These are phyloP conservation scores for Babylonia areolata DNA, from an alignment of 1,140 invertebrate genomes.

Conservation along the genomic window DNA sequence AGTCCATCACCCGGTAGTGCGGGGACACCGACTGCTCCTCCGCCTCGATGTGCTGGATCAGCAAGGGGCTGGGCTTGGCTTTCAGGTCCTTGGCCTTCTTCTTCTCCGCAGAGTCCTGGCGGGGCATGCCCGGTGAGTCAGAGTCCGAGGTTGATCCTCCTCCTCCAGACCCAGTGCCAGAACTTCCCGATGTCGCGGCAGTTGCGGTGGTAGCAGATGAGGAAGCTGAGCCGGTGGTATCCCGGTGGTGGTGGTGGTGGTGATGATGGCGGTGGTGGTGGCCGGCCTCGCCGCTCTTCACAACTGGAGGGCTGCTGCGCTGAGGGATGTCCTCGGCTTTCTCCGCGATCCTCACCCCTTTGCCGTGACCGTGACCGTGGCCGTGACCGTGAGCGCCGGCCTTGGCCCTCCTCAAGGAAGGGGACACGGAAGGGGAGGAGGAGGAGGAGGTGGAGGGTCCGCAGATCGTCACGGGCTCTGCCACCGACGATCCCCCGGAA, in stretches of 20 bases:
- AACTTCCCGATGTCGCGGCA: neutral
- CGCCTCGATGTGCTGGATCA: slow-evolving; percentile 67
- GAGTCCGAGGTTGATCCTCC: slow-evolving; percentile 15
- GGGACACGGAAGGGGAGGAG: slow-evolving; percentile 1
- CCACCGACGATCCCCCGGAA: neutral
- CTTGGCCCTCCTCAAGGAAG: slow-evolving; percentile 18
- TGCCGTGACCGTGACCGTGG: neutral
- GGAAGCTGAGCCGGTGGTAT: neutral
- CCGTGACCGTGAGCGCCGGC: neutral
- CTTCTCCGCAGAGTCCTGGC: slow-evolving; percentile 65
- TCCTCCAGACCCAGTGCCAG: too few species aligned
- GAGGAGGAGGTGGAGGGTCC: neutral
- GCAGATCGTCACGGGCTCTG: neutral
- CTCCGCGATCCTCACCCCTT: slow-evolving; percentile 28
- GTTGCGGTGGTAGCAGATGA: too few species aligned
- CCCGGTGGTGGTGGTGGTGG: neutral
- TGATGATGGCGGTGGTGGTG: neutral
- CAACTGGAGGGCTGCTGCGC: neutral
- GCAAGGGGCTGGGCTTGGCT: slow-evolving; percentile 67
- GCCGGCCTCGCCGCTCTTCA: slow-evolving; percentile 4
- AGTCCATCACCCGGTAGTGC: slow-evolving; percentile 70
- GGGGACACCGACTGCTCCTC: slow-evolving; percentile 69
- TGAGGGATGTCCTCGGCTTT: neutral
- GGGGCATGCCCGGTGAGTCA: slow-evolving; percentile 45
- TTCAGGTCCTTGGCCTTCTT: slow-evolving; percentile 69